A percentile compares a stretch with the other conserved stretches of the same genome.
Conservation (phyloP, 1,140 invertebrate species). For the Anagrus nilaparvatae region DNA sequence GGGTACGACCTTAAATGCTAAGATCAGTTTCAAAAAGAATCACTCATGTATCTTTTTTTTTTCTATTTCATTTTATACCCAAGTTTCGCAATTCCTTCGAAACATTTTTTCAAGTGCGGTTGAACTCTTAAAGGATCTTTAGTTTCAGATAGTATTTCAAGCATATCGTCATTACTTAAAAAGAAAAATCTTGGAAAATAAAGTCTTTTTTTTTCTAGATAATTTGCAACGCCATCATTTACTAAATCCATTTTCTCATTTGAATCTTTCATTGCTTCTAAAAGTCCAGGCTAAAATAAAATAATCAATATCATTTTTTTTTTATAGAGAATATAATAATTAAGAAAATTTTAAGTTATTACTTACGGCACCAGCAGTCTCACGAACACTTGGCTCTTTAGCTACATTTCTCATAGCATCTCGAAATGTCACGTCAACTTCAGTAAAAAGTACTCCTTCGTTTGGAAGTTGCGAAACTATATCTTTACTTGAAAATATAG, state of each 20-base stretch:
- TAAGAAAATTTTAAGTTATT: conserved; percentile 3
- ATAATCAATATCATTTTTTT: no score
- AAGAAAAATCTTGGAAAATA: conserved; percentile 92
- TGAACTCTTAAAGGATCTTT: conserved; percentile 82
- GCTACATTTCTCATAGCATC: conserved; percentile 66
- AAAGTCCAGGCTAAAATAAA: conserved; percentile 45
- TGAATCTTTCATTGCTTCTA: conserved; percentile 65
- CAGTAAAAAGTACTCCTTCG: conserved; percentile 68
- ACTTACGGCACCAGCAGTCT: conserved; percentile 53
- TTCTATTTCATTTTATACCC: conserved; percentile 38
- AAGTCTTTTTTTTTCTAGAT: conserved; percentile 84
- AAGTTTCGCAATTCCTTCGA: conserved; percentile 49
- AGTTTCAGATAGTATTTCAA: conserved; percentile 88
- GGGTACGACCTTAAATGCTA: no score
- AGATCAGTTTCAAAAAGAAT: no score
- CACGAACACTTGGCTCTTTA: conserved; percentile 63
- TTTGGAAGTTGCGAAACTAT: conserved; percentile 89
- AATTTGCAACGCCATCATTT: conserved; percentile 78
- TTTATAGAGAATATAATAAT: conserved; percentile 1
- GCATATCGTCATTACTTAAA: conserved; percentile 89
- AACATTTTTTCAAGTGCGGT: conserved; percentile 87
- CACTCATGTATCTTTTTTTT: no score
- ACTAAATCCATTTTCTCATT: conserved; percentile 69
- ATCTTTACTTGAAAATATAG: conserved; percentile 89
- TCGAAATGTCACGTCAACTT: conserved; percentile 68